Evolutionary conservation across 1,140 invertebrate species (phyloP), one percentile per base, ranked within the genome.

Genomic region (Kradibia gibbosae): DNA sequence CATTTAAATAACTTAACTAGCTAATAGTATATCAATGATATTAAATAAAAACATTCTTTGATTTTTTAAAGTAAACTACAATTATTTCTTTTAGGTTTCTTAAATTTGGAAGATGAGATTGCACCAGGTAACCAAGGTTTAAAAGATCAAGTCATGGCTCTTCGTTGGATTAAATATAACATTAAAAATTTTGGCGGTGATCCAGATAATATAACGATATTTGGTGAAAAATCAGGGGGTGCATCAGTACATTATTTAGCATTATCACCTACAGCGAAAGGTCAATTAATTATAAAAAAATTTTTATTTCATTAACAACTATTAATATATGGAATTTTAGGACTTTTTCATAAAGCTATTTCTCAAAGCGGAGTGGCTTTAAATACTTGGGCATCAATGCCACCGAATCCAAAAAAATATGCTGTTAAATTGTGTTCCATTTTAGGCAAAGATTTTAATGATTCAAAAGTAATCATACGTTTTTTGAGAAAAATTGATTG

Each of bases 301-400:
- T n/a, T n/a, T n/a, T 42, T 42, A 70, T n/a, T 83, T 0, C 8
- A 80, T 5, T 17, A 55, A 53, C 36, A 15, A 75, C n/a, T 73
- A 15, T 48, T 17, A 55, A 15, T 53, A n/a, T 42, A 5, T 39
- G n/a, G 10, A 34, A 39, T 39, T 7, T 82, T 86, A 89, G 93
- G 92, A 20, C 85, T 94, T 17, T 92, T 94, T 78, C 92, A 94
- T 83, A 93, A 92, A 85, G 93, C 92, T 0, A 94, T 94, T 45
- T 80, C 90, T 0, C 93, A 94, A 88, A 94, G 93, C 82, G 94
- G 93, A n/a, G 90, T 89, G 15, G 91, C 91, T 0, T 85, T 85
- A 11, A 88, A 86, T 79, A 87, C 90, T 0, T 93, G 92, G 92
- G 86, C 87, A 2, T 67, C 81, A 17, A 25, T 67, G 10, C 3